A percentile compares a stretch with the other conserved stretches of the same genome.
Evolutionary conservation across 2,797 vertebrate genomes (phyloP).

Genomic region (Karalla daura): DNA sequence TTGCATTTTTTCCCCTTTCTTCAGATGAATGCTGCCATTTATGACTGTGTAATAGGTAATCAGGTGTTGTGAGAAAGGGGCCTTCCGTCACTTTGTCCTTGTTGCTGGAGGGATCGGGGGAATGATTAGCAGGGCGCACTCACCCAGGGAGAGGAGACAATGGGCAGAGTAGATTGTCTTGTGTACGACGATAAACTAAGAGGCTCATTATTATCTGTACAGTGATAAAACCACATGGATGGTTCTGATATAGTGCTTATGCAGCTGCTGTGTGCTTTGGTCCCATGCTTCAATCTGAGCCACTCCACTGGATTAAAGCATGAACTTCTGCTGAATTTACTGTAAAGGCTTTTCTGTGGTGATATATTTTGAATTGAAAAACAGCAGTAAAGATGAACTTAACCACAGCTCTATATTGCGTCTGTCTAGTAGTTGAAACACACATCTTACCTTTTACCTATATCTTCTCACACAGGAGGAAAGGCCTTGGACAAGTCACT

Average conservation of each 20-base stretch:
- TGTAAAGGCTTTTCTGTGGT: conserved; percentile 20
- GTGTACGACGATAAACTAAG: conserved; percentile 70
- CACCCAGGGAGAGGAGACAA: conserved; percentile 63
- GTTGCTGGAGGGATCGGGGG: conserved; percentile 44
- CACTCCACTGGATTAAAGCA: conserved; percentile 37
- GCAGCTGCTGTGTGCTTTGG: conserved; percentile 45
- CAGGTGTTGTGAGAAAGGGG: conserved; percentile 51
- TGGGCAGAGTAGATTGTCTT: conserved; percentile 63
- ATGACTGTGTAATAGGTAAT: conserved; percentile 44
- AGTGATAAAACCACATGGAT: conserved; percentile 73
- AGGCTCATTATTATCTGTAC: conserved; percentile 75
- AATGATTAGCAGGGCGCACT: conserved; percentile 53
- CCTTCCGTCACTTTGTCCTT: conserved; percentile 55
- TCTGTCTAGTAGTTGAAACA: not conserved
- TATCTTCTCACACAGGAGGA: too few relatives aligned
- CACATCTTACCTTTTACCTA: too few relatives aligned
- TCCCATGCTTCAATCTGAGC: conserved; percentile 26
- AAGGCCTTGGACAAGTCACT: too few relatives aligned
- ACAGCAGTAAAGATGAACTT: not conserved
- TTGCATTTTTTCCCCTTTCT: conserved; percentile 46
- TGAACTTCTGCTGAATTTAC: conserved; percentile 30
- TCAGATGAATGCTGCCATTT: conserved; percentile 42
- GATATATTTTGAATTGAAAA: not conserved
- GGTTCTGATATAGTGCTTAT: conserved; percentile 61
- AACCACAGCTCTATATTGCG: not conserved